Percentiles rank a stretch among this genome's conserved stretches.
phyloP scores from a whole-genome alignment of 2,888 invertebrate species.

The Gibbula magus region DNA sequence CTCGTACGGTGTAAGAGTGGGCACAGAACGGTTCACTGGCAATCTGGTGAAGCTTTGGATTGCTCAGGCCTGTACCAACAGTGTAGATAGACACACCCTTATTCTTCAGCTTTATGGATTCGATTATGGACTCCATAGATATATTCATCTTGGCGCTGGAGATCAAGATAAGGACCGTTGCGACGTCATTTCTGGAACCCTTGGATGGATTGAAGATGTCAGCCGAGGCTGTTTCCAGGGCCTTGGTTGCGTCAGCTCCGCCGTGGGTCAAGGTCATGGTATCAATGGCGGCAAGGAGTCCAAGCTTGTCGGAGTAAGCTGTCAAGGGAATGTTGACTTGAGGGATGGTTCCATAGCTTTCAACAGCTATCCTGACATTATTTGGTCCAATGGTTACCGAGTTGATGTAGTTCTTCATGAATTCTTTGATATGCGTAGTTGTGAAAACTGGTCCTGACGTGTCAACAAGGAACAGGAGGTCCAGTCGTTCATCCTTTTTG shows the following conservation, averaged over 20 bases:
- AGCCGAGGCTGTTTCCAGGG: background rate
- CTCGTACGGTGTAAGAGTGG: conserved; percentile 47
- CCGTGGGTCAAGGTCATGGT: background rate
- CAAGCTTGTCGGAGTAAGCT: background rate
- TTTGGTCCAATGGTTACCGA: background rate
- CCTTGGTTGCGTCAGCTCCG: background rate
- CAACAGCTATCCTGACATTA: background rate
- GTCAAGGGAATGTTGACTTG: background rate
- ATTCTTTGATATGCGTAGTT: background rate
- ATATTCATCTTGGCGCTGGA: background rate
- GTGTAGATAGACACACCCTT: conserved; percentile 51
- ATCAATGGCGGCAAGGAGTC: background rate
- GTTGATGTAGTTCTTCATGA: background rate
- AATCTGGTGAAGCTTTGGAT: conserved; percentile 43
- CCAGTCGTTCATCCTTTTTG: background rate
- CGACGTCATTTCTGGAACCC: background rate
- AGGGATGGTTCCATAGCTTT: background rate
- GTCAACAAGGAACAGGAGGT: background rate
- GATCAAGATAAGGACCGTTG: background rate
- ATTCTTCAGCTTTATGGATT: conserved; percentile 34
- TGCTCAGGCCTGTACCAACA: conserved; percentile 46
- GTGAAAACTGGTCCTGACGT: background rate
- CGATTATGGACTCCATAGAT: background rate
- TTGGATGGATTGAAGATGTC: background rate
- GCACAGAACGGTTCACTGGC: conserved; percentile 54